phyloP scores from a whole-genome alignment of 2,113 vertebrate genomes.

The Centropristis striata region DNA sequence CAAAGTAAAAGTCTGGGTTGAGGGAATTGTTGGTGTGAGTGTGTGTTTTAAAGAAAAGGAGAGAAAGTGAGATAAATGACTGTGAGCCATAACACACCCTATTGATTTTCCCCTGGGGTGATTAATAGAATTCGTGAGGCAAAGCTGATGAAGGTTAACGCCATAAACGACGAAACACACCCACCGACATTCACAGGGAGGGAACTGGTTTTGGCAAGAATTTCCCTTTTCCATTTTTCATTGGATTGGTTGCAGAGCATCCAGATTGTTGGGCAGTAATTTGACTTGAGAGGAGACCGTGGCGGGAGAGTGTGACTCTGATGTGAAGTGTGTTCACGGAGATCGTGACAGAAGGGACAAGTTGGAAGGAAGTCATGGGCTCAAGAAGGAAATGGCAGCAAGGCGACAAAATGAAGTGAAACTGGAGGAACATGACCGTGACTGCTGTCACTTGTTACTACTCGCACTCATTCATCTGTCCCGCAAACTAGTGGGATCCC shows the following conservation, averaged over 20 bases:
- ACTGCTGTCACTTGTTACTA: constrained; percentile 26
- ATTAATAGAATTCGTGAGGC: constrained; percentile 77
- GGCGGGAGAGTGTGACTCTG: constrained; percentile 47
- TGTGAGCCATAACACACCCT: constrained; percentile 67
- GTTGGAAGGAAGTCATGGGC: constrained; percentile 52
- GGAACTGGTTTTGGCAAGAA: constrained; percentile 30
- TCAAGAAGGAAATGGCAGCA: constrained; percentile 39
- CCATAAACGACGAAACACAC: constrained; percentile 36
- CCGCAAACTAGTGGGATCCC: constrained; percentile 2
- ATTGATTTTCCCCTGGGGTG: constrained; percentile 78
- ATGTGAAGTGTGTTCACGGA: constrained; percentile 45
- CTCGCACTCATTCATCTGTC: constrained; percentile 20
- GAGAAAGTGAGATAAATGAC: constrained; percentile 65
- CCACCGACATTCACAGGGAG: constrained; percentile 29
- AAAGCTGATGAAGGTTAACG: constrained; percentile 75
- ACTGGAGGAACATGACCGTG: constrained; percentile 11
- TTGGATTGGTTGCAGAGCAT: constrained; percentile 39
- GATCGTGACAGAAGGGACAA: constrained; percentile 58
- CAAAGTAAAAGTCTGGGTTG: constrained; percentile 4
- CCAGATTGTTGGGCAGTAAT: constrained; percentile 64
- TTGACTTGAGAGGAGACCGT: constrained; percentile 49
- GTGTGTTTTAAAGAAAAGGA: constrained; percentile 37
- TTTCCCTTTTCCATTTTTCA: constrained; percentile 31
- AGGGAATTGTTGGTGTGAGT: constrained; percentile 3
- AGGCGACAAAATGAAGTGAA: constrained; percentile 15